Evolutionary conservation across 1,140 invertebrate genomes (phyloP).

Genomic region (Drosophila lacteicornis): DNA sequence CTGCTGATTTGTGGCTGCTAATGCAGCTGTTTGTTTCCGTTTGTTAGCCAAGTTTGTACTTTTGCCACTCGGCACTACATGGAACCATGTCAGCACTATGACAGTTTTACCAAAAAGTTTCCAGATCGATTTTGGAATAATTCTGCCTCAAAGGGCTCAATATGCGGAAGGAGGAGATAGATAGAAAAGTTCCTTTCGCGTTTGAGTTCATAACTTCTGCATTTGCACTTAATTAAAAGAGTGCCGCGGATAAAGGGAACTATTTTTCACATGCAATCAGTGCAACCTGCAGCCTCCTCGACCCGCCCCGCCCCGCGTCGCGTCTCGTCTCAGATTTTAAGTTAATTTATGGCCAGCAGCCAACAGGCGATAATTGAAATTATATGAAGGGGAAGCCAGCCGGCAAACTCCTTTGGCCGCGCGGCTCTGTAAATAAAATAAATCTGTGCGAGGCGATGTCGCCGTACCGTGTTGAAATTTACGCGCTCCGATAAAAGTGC

Average conservation of each 20-base stretch:
- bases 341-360: slow-evolving; percentile 76
- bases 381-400: slow-evolving; percentile 58
- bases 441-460: slow-evolving; percentile 66
- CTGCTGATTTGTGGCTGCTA: slow-evolving; percentile 76
- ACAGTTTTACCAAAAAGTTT: slow-evolving; percentile 32
- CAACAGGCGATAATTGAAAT: slow-evolving; percentile 82
- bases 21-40: slow-evolving; percentile 83
- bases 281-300: slow-evolving; percentile 30
- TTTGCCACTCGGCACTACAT: slow-evolving; percentile 2
- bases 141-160: slow-evolving; percentile 57
- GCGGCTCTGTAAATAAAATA: slow-evolving; percentile 71
- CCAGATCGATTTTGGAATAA: slow-evolving; percentile 8
- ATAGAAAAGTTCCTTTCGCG: slow-evolving; percentile 30
- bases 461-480: slow-evolving; percentile 60
- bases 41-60: slow-evolving; percentile 58
- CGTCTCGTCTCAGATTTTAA: slow-evolving; percentile 47
- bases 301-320: neutral
- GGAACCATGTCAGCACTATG: slow-evolving; percentile 20
- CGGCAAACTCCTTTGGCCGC: slow-evolving; percentile 40
- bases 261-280: slow-evolving; percentile 72
- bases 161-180: slow-evolving; percentile 34
- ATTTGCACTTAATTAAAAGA: slow-evolving; percentile 72
- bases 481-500: slow-evolving; percentile 64
- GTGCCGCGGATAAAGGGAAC: slow-evolving; percentile 31
- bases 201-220: slow-evolving; percentile 49